A percentile compares a stretch with the other conserved stretches of the same genome.
These are phyloP conservation scores for Sandelia bainsii DNA, from an alignment of 2,797 vertebrate genomes.

Conservation along the genomic window DNA sequence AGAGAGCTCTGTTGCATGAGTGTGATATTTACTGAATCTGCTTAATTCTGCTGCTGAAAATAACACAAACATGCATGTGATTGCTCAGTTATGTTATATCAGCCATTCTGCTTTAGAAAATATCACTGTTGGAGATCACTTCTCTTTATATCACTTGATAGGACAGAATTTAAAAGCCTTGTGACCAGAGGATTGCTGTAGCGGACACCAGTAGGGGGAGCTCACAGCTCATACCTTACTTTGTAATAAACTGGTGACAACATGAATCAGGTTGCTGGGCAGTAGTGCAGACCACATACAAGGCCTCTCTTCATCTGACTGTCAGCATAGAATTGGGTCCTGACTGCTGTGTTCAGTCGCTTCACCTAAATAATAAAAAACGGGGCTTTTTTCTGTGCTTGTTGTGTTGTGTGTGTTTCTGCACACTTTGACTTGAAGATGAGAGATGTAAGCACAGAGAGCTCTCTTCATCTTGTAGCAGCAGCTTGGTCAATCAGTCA, in stretches of 20 bases:
- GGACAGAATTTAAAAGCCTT: background rate
- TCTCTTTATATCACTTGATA: slow-evolving; percentile 8
- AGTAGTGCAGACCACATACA: slow-evolving; percentile 47
- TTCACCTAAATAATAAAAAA: slow-evolving; percentile 22
- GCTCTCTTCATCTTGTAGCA: slow-evolving; percentile 27
- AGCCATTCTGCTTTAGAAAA: background rate
- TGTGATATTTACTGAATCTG: slow-evolving; percentile 21
- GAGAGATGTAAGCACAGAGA: slow-evolving; percentile 24
- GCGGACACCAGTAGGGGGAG: slow-evolving; percentile 90
- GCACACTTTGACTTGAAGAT: background rate
- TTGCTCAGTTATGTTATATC: background rate
- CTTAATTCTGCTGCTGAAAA: background rate
- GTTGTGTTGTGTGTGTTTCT: background rate
- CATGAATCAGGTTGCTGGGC: slow-evolving; percentile 58
- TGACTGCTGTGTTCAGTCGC: slow-evolving; percentile 27
- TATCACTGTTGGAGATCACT: slow-evolving; percentile 3
- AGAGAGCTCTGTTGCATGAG: background rate
- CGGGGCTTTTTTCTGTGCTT: background rate
- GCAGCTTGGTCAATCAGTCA: slow-evolving; percentile 54
- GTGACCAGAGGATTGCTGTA: background rate
- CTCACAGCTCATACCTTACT: slow-evolving; percentile 83
- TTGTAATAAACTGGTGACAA: background rate
- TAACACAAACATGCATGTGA: background rate
- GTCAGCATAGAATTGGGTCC: slow-evolving; percentile 39
- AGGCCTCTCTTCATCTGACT: slow-evolving; percentile 25